Conservation (phyloP, 2,797 vertebrate genomes). For the Selene dorsalis region DNA sequence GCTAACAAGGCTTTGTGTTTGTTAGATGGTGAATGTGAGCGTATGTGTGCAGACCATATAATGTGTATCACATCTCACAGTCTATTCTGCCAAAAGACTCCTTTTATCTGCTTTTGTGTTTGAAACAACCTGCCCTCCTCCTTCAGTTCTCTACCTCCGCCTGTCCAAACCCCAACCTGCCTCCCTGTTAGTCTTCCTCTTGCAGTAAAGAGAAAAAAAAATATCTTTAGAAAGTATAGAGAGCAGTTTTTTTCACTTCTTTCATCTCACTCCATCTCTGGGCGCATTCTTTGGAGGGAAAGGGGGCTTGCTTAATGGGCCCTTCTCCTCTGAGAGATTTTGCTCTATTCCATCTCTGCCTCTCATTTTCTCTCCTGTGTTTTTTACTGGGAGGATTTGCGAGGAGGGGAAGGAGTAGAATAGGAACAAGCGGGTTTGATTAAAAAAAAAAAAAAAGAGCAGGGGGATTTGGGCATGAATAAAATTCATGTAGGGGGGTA, state of each 20-base stretch:
- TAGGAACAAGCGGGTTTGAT: constrained; percentile 62
- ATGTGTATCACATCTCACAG: constrained; percentile 46
- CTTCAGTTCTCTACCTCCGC: constrained; percentile 57
- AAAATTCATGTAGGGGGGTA: constrained; percentile 55
- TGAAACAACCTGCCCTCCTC: constrained; percentile 79
- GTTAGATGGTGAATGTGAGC: constrained; percentile 2
- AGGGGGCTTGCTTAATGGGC: constrained; percentile 74
- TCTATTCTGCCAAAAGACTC: constrained; percentile 71
- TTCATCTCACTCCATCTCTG: constrained; percentile 83
- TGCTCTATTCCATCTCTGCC: constrained; percentile 65
- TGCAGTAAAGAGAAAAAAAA: constrained; percentile 49
- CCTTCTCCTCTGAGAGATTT: constrained; percentile 71
- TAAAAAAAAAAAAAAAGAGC: constrained; percentile 23
- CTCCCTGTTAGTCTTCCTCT: constrained; percentile 68
- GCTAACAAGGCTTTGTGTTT: constrained; percentile 17
- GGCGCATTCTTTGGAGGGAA: constrained; percentile 71
- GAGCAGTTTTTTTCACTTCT: constrained; percentile 58
- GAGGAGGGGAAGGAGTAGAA: constrained; percentile 57
- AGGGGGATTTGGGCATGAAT: constrained; percentile 53
- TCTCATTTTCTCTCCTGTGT: constrained; percentile 70
- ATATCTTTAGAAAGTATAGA: constrained; percentile 80
- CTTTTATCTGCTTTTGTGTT: constrained; percentile 83
- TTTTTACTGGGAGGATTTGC: constrained; percentile 70
- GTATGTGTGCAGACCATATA: constrained; percentile 20
- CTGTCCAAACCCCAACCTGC: constrained; percentile 67